Evolutionary conservation across 2,113 vertebrate genomes (phyloP), one percentile per base, ranked within the genome.

Genomic region (Anas platyrhynchos): DNA sequence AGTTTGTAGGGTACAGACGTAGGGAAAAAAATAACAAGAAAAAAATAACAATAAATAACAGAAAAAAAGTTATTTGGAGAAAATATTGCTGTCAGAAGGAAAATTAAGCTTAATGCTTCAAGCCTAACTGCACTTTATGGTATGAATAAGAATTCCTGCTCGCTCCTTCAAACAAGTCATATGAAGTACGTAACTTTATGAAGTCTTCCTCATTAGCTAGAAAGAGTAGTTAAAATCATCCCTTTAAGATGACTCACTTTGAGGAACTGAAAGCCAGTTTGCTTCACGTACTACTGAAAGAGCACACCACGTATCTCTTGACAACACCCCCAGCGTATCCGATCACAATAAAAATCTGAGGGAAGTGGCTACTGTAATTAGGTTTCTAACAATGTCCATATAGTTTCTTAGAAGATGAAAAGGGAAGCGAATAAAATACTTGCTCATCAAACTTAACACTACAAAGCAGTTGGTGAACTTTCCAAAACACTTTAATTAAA

Each of bases 11-110:
- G 34, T 34, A 34, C 34, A 34, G 16, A 74, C 25, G 12, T 2
- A 3, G 23, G 4, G 0, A 2, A 21, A 17, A 21, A 34, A 58
- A 54, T 4, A 48, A 1, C 13, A 34, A 4, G 0, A 2, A 21
- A 21, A 21, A 34, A 58, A 54, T 4, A 48, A 1, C 16, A 34
- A 41, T 41, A 41, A 41, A 41, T 41, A 41, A 44, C 9, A 31
- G 6, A 69, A 62, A 16, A 12, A 1, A 13, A 32, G 4, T 69
- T 89, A 46, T 67, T 46, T 72, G 15, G 25, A 86, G 34, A 85
- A 16, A 78, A 17, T 38, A 61, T 6, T 36, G 20, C 69, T 62
- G 13, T 59, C 32, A 76, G 61, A 89, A 62, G 9, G 20, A 83
- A 94, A 89, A 77, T 5, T 0, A 83, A 3, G 13, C 22, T 55